Conservation (phyloP, 2,888 invertebrate species). For the Agrilus cyanescens region DNA sequence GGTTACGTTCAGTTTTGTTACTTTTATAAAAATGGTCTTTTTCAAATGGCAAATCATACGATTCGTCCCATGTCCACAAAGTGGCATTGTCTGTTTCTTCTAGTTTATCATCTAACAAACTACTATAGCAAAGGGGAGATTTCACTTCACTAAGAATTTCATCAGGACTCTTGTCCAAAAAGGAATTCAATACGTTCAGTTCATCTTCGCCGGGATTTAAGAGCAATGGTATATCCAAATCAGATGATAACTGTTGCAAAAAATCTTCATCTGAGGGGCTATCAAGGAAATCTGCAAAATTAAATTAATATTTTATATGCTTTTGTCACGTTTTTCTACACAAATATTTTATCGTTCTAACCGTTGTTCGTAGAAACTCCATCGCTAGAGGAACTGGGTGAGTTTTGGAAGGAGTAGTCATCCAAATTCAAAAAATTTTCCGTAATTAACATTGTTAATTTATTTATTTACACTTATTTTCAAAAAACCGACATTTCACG, state of each 20-base stretch:
- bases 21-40: constrained; percentile 6
- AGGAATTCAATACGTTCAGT: constrained; percentile 27
- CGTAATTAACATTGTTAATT: constrained; percentile 27
- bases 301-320: constrained; percentile 1
- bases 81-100: too few relatives aligned
- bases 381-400: constrained; percentile 29
- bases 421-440: constrained; percentile 22
- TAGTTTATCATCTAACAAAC: too few relatives aligned
- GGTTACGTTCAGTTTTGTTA: constrained; percentile 12
- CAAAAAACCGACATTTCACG: too few relatives aligned
- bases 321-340: background rate
- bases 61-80: too few relatives aligned
- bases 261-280: constrained; percentile 31
- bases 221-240: constrained; percentile 31
- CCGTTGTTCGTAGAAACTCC: constrained; percentile 22
- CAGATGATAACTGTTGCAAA: constrained; percentile 29
- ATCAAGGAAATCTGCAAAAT: constrained; percentile 26
- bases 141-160: constrained; percentile 30
- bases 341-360: background rate
- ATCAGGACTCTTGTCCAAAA: constrained; percentile 29
- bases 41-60: too few relatives aligned
- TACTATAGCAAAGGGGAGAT: constrained; percentile 16
- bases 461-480: too few relatives aligned
- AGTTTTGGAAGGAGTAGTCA: constrained; percentile 27
- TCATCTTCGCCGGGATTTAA: constrained; percentile 30